phyloP scores from a whole-genome alignment of 2,797 vertebrate species.

The Potorous gilbertii region DNA sequence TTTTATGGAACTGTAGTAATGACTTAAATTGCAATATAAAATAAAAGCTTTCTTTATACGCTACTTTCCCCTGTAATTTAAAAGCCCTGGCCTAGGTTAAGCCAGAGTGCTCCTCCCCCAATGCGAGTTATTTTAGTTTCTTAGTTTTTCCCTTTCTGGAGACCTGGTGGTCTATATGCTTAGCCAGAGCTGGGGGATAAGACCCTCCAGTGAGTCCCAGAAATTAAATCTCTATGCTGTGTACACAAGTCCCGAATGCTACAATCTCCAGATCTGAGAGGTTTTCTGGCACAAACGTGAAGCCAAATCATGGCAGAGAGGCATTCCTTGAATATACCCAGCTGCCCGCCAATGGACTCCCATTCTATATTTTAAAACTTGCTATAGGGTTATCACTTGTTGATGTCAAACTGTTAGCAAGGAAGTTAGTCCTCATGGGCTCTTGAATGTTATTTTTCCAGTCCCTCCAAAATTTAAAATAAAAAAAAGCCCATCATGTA shows the following conservation, averaged over 20 bases:
- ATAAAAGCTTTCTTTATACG: neutral
- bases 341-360: constrained; percentile 72
- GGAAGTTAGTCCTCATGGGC: constrained; percentile 41
- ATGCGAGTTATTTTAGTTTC: constrained; percentile 82
- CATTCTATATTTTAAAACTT: constrained; percentile 74
- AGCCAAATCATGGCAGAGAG: constrained; percentile 71
- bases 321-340: constrained; percentile 73
- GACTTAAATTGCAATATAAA: neutral
- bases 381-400: constrained; percentile 74
- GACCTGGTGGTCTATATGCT: constrained; percentile 58
- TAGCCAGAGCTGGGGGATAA: constrained; percentile 72
- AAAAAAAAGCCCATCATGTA: constrained; percentile 59
- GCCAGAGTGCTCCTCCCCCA: constrained; percentile 66
- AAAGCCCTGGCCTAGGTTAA: constrained; percentile 69
- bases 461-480: constrained; percentile 58
- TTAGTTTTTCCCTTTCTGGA: constrained; percentile 53
- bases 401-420: constrained; percentile 68
- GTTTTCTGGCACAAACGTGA: constrained; percentile 69
- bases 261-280: constrained; percentile 67
- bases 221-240: constrained; percentile 75
- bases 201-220: constrained; percentile 71
- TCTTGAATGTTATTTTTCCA: constrained; percentile 72
- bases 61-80: constrained; percentile 2
- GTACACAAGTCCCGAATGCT: constrained; percentile 67
- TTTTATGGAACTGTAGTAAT: neutral